phyloP scores from a whole-genome alignment of 2,888 invertebrate species.

The Thera obeliscata region DNA sequence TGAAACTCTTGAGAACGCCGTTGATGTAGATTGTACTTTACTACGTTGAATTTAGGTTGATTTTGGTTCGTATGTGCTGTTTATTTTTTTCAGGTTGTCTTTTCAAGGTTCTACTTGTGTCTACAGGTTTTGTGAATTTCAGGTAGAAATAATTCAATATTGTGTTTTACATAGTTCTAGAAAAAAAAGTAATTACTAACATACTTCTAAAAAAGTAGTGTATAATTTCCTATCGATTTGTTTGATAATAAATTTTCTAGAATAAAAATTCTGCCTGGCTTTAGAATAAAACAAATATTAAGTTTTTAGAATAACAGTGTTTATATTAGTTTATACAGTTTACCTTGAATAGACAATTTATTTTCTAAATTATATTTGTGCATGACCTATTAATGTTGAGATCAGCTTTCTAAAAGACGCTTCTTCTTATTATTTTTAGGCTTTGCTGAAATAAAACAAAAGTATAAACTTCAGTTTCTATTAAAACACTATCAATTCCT shows the following conservation, averaged over 20 bases:
- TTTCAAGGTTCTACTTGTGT: constrained; percentile 42
- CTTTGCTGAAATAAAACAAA: constrained; percentile 63
- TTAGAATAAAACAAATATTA: neutral
- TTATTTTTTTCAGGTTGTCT: constrained; percentile 50
- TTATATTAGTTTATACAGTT: neutral
- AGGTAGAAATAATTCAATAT: constrained; percentile 5
- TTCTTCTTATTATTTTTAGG: constrained; percentile 81
- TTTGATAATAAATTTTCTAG: neutral
- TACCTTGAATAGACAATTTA: constrained; percentile 50
- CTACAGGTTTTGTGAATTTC: constrained; percentile 17
- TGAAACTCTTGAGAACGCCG: constrained; percentile 65
- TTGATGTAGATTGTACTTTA: constrained; percentile 66
- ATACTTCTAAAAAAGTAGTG: neutral
- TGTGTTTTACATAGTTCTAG: neutral
- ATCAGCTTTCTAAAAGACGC: constrained; percentile 56
- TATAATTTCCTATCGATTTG: neutral
- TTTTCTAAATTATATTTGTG: constrained; percentile 36
- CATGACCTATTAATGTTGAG: constrained; percentile 46
- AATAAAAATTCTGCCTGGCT: constrained; percentile 2
- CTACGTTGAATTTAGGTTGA: constrained; percentile 68
- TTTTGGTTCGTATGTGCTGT: constrained; percentile 49
- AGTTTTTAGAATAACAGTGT: constrained; percentile 3
- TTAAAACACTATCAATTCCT: constrained; percentile 21
- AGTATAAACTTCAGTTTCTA: constrained; percentile 25
- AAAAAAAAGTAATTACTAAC: neutral